Percentiles rank a stretch among this genome's conserved stretches.
phyloP scores from a whole-genome alignment of 2,797 vertebrate species.

The Catamblyrhynchus diadema region DNA sequence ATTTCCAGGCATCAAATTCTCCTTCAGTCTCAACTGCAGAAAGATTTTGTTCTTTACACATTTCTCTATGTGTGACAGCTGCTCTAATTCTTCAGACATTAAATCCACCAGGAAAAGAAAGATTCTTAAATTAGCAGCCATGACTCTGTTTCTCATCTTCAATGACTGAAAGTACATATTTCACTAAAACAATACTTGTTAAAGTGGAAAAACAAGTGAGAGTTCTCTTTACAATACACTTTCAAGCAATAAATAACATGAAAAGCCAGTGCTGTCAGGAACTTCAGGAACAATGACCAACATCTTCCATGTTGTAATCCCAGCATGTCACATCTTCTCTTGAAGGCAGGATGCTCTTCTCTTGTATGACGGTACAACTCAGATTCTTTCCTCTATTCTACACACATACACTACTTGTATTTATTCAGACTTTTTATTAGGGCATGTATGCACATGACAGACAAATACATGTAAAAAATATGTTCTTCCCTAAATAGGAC shows the following conservation, averaged over 20 bases:
- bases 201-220: not conserved
- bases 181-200: not conserved
- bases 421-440: not conserved
- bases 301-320: not conserved
- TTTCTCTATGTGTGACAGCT: not conserved
- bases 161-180: not conserved
- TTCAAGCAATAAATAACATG: not conserved
- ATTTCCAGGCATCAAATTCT: not conserved
- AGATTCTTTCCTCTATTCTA: not conserved
- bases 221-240: not conserved
- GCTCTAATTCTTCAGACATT: not conserved
- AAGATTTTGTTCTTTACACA: not conserved
- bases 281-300: not conserved
- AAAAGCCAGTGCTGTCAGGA: not conserved
- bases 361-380: not conserved
- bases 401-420: not conserved
- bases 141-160: not conserved
- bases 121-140: not conserved
- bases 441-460: not conserved
- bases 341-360: not conserved
- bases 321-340: not conserved
- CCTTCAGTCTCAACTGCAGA: not conserved
- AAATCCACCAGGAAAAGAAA: not conserved
- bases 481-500: not conserved
- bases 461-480: not conserved